Evolutionary conservation across 2,797 vertebrate genomes (phyloP).

Genomic region (Notoglanidium macrostoma): DNA sequence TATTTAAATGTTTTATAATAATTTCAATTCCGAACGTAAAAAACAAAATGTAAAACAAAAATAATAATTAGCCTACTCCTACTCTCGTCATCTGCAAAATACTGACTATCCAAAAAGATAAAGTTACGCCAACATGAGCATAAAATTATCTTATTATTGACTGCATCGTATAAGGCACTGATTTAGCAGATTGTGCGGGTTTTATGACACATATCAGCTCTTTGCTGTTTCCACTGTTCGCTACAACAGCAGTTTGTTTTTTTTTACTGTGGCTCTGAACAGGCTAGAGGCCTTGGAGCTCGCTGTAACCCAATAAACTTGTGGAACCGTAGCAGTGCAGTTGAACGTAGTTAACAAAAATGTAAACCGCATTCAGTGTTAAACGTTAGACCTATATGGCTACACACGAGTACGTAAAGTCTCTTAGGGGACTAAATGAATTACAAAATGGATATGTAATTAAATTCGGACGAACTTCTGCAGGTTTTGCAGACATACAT

Average conservation of each 20-base stretch:
- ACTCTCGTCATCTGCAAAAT: not conserved
- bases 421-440: conserved; percentile 1
- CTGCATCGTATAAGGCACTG: not conserved
- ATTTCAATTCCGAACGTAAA: not conserved
- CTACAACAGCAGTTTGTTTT: not conserved
- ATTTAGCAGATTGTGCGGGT: not conserved
- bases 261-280: not conserved
- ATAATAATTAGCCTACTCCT: not conserved
- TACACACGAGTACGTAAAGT: not conserved
- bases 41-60: not conserved
- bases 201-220: not conserved
- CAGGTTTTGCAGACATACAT: not conserved
- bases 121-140: not conserved
- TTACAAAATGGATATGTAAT: not conserved
- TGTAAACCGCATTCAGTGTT: not conserved
- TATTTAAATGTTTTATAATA: not conserved
- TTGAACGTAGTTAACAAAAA: not conserved
- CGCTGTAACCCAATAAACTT: not conserved
- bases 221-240: not conserved
- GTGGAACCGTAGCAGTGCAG: not conserved
- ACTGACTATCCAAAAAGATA: not conserved
- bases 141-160: not conserved
- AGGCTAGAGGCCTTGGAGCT: not conserved
- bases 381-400: not conserved
- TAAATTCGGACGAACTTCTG: not conserved